phyloP scores from a whole-genome alignment of 2,797 vertebrate species.

The Rhinella marina region DNA sequence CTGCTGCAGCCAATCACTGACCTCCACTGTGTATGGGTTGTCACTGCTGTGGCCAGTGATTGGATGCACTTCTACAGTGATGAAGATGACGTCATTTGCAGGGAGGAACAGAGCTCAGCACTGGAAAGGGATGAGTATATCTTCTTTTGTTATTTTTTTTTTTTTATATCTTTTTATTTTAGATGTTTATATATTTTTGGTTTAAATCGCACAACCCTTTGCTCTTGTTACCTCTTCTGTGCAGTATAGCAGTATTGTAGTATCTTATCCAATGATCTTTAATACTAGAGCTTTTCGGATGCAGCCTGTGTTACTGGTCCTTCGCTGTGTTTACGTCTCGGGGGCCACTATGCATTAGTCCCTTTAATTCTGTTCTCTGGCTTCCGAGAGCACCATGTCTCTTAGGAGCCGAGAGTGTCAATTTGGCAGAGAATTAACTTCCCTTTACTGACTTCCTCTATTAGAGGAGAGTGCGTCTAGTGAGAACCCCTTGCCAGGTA shows the following conservation, averaged over 20 bases:
- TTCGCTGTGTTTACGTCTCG: background rate
- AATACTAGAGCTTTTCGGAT: background rate
- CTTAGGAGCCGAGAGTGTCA: constrained; percentile 13
- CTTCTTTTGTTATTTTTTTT: no score
- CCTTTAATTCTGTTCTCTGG: background rate
- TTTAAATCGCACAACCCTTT: background rate
- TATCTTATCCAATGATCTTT: background rate
- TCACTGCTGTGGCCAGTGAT: no score
- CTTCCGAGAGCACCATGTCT: background rate
- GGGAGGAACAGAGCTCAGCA: no score
- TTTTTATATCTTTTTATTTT: no score
- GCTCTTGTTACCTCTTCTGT: background rate
- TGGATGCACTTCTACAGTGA: no score
- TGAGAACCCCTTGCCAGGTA: background rate
- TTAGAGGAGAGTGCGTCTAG: background rate
- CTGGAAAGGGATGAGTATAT: no score
- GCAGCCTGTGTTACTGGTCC: background rate
- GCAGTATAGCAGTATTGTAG: background rate
- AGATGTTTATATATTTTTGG: background rate
- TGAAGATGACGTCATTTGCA: no score
- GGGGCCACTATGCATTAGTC: background rate
- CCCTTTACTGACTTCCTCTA: constrained; percentile 16
- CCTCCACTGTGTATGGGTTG: no score
- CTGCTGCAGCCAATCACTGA: no score
- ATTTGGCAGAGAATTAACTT: constrained; percentile 18